Base-by-base conservation (phyloP, 2,797 vertebrate species). In the Selene dorsalis region DNA sequence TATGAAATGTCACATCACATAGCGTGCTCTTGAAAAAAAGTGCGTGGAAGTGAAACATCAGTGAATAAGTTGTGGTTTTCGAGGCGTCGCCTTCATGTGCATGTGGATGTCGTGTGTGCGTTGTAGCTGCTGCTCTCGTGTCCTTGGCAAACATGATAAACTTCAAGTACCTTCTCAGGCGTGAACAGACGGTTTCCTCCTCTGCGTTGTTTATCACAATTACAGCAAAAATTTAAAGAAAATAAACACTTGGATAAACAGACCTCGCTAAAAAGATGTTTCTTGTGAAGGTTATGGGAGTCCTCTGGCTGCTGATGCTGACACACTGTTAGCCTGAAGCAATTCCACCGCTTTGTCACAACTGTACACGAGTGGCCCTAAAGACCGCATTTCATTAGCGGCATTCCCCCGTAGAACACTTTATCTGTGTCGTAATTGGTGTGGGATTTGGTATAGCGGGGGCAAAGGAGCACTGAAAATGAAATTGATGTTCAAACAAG, bases 401-500 rank as follows among this genome's bases (percentile, higher is more conserved):
- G 58, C 78, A 41, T 80, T 61, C 69, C 86, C 82, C 80, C 48
- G 60, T 52, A 66, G 62, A 89, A 80, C 76, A 80, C 77, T 89
- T 90, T 84, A 87, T 91, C 79, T 84, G 77, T 72, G 83, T 68
- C 53, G 48, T 91, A 91, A 93, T 91, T 91, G 89, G 91, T 90
- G 82, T 80, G 89, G 89, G 91, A 92, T 87, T 93, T 88, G 76
- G 74, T 50, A 78, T 74, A 77, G 76, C 87, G 12, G 58, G 77
- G 86, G 80, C 69, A 80, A 85, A 88, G 85, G 75, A 81, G 79
- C 7, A 41, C 78, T 75, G 83, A 80, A 93, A 91, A 92, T 94
- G 88, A 93, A 94, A 91, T 78, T 87, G 82, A 90, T 91, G 91
- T 90, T 91, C 88, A 87, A 87, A 89, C 87, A 92, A 86, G 80